Base-by-base conservation (phyloP, 2,888 invertebrate genomes). In the Eristalis pertinax region DNA sequence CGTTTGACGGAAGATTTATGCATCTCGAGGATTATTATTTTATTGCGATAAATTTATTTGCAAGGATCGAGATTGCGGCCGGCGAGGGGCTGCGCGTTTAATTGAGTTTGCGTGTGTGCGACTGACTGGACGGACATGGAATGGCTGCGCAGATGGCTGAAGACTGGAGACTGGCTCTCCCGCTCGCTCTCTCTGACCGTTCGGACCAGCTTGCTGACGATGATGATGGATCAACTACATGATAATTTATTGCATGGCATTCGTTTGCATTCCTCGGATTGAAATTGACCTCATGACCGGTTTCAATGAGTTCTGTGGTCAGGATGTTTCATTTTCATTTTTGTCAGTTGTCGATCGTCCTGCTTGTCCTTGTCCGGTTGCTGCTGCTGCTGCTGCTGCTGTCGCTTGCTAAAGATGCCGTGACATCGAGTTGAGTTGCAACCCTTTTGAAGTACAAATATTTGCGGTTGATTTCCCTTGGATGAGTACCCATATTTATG, bases 41-140 rank as follows among this genome's bases (percentile, higher is more conserved):
- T 87, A 87, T 87, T 87, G 87, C 87, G 84, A 80, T 84, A 84
- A 84, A 87, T 87, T 84, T 84, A 84, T 87, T 76, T 86, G 78
- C 82, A 78, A 82, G 84, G 84, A 84, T 87, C 64, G 79, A 79
- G 82, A 79, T 64, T 82, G 70, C 56, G 24, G 70, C 24, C 13
- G 72, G 56, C 43, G 26, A 50, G 64, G 41, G 29, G 38, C 58
- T 67, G 19, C 32, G 56, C 26, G 75, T 80, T 84, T 87, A 87
- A 87, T 87, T 87, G 87, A 87, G 84, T 87, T 87, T 84, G 87
- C 84, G 84, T 87, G 84, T 76, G 72, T 77, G 62, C 50, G 72
- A 56, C n/a, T n/a, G n/a, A n/a, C n/a, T 67, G 76, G 76, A 81
- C 72, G 68, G 24, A 29, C 19, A 19, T 50, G 19, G 19, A 50